These are phyloP conservation scores for Cochlearius cochlearius DNA, from an alignment of 2,113 vertebrate species.

Conservation along the genomic window DNA sequence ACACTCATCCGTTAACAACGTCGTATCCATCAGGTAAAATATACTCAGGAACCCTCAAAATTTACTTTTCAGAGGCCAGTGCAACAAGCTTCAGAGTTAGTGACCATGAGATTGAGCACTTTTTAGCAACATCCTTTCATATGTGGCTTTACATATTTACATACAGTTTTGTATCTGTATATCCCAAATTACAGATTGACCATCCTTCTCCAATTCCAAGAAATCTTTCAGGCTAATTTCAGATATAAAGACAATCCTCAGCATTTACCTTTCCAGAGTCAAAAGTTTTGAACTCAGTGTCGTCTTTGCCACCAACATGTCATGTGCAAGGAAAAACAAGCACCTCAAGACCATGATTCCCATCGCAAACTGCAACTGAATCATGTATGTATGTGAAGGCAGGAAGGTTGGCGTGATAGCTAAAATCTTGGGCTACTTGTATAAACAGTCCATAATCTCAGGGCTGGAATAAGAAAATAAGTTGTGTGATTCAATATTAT, in stretches of 20 bases:
- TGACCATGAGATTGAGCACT: neutral
- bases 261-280: neutral
- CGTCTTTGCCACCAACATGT: neutral
- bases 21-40: neutral
- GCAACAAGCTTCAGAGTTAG: neutral
- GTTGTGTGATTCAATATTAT: neutral
- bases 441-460: neutral
- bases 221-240: neutral
- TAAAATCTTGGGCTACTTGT: neutral
- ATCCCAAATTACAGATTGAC: neutral
- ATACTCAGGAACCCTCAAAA: neutral
- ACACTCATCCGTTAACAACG: neutral
- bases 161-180: neutral
- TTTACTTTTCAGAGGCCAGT: neutral
- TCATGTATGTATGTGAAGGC: neutral
- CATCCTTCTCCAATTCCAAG: neutral
- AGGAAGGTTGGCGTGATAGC: rapidly evolving
- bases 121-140: neutral
- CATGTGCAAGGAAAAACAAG: neutral
- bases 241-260: neutral
- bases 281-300: neutral
- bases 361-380: neutral
- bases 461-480: neutral
- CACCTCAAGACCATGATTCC: neutral
- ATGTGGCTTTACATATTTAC: neutral